Conservation (phyloP, 2,113 vertebrate species). For the Plotosus lineatus region DNA sequence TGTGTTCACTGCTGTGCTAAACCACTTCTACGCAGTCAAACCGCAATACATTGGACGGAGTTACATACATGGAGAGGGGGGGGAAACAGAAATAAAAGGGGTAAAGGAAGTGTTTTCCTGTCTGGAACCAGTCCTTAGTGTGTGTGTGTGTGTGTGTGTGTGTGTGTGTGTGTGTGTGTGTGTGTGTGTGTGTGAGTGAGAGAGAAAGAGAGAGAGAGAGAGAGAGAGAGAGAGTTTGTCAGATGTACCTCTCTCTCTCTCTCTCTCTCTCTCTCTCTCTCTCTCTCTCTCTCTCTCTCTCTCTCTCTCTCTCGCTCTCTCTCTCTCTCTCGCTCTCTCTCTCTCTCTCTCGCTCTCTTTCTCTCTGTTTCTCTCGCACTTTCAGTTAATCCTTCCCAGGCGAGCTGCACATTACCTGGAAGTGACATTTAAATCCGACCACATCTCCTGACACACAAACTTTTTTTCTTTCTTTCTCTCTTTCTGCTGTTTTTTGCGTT, state of each 20-base stretch:
- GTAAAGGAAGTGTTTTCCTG: constrained; percentile 34
- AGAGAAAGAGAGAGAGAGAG: no score
- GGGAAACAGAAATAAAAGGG: not conserved
- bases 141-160: constrained; percentile 39
- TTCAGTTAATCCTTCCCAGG: constrained; percentile 78
- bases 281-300: not conserved
- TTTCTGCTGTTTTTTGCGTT: not conserved
- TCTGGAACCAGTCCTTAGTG: constrained; percentile 4
- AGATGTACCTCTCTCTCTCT: no score
- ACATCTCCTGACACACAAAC: not conserved
- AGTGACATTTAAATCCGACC: constrained; percentile 25
- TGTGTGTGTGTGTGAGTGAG: constrained; percentile 18
- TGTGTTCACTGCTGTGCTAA: not conserved
- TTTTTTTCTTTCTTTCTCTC: not conserved
- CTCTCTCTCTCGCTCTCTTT: no score
- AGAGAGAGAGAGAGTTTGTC: no score
- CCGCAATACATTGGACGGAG: constrained; percentile 12
- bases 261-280: not conserved
- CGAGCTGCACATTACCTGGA: constrained; percentile 58
- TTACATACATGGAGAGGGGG: not conserved
- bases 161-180: constrained; percentile 28
- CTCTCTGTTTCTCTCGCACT: constrained; percentile 27
- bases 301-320: not conserved
- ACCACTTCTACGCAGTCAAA: constrained; percentile 8
- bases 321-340: not conserved